Base-by-base conservation (phyloP, 1,140 invertebrate species). In the Lepidurus packardi region DNA sequence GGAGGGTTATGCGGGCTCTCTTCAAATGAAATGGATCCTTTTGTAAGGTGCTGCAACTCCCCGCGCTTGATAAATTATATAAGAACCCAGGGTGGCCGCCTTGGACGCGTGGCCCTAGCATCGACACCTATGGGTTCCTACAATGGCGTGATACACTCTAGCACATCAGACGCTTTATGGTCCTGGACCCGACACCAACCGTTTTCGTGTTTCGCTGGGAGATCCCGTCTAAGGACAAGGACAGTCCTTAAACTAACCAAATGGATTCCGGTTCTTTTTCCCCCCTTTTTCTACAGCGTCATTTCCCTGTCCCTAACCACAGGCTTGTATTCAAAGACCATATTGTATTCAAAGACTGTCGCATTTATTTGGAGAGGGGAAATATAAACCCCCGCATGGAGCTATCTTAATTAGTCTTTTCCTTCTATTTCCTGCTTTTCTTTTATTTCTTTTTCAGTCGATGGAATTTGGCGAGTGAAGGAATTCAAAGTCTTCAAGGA, bases 131-230 rank as follows among this genome's bases (percentile, higher is more conserved):
- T 21, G 53, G 53, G 34, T 21, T 13, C 6, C 53, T n/a, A 65
- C 53, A 65, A 65, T 65, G 53, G 53, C 53, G 53, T 65, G 53
- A 65, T 65, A 65, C 53, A 65, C 53, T 65, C 53, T n/a, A 65
- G 53, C 53, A 34, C 53, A 65, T 65, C 53, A 65, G 21, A 65
- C 53, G 53, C 53, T 65, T 65, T 65, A 65, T 65, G 53, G 53
- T 13, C 8, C 53, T 13, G 13, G 53, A 65, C 21, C 53, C 53
- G 13, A 65, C 13, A 16, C 53, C 16, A 65, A 65, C 53, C 53
- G 21, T n/a, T 65, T 65, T 65, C 53, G 21, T 13, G 53, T 65
- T 65, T 21, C 16, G 53, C 53, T 21, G 21, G 6, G 53, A 65
- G 13, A 13, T 21, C 53, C 53, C 53, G 13, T 13, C 53, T 21